A percentile compares a stretch with the other conserved stretches of the same genome.
phyloP scores from a whole-genome alignment of 2,888 invertebrate species.

The Eupsilia transversa region DNA sequence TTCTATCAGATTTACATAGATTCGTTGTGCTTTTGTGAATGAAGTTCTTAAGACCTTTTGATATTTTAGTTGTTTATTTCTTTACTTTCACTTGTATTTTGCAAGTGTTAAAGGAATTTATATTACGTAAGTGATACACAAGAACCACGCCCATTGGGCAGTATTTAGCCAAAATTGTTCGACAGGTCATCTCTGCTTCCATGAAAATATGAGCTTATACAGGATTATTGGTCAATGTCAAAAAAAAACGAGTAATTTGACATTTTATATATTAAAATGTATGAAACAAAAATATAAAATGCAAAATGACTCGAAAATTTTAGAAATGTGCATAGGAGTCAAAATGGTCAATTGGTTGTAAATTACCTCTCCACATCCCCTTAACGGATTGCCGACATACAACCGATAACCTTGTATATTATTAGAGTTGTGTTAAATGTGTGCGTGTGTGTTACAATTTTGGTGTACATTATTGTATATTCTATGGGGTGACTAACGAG shows the following conservation, averaged over 20 bases:
- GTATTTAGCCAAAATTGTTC: background rate
- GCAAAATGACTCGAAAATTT: too few species aligned
- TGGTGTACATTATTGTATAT: background rate
- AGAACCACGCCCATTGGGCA: background rate
- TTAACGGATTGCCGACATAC: too few species aligned
- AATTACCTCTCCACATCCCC: too few species aligned
- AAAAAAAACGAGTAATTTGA: too few species aligned
- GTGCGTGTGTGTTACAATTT: background rate
- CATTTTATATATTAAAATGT: too few species aligned
- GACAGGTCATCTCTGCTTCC: background rate
- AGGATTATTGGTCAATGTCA: too few species aligned
- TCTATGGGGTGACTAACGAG: background rate
- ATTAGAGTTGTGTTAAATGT: background rate
- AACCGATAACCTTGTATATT: too few species aligned
- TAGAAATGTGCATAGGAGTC: too few species aligned
- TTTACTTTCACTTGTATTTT: slow-evolving; percentile 48
- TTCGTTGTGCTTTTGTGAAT: slow-evolving; percentile 51
- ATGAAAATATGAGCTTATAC: too few species aligned
- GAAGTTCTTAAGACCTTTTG: slow-evolving; percentile 33
- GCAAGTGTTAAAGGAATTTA: slow-evolving; percentile 15
- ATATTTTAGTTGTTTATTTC: slow-evolving; percentile 24
- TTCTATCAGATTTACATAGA: slow-evolving; percentile 59
- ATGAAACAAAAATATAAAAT: too few species aligned
- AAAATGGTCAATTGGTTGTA: too few species aligned
- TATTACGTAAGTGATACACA: slow-evolving; percentile 11